Evolutionary conservation across 2,113 vertebrate species (phyloP), one percentile per base, ranked within the genome.

Genomic region (Otus sunia): DNA sequence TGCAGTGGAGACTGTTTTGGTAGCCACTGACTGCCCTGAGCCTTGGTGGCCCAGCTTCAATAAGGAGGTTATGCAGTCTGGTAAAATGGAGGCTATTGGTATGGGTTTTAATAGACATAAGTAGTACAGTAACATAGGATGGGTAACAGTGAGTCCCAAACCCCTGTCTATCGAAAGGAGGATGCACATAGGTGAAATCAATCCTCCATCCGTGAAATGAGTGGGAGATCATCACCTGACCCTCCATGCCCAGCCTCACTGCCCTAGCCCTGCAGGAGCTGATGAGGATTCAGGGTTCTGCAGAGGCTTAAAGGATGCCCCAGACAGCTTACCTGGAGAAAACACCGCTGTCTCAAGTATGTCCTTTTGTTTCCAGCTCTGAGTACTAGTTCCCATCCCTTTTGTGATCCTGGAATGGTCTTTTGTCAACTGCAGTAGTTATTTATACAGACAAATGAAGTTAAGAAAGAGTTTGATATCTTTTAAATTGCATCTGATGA

Each of bases 401-500:
- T 96, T 41, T 8, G 16, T 78, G 84, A 53, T 90, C 60, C 53
- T 1, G 10, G 69, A 95, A 88, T 25, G 79, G 49, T 34, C 60
- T 30, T 78, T 92, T 93, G 69, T 88, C 49, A 76, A 50, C 14
- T 68, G 30, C 43, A 62, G 66, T 45, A 85, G 29, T 90, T 93
- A 91, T 72, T 96, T 92, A 75, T 59, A 53, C 25, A 53, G 90
- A 90, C 39, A 85, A 93, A 93, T 82, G 5, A 90, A 82, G 34
- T 88, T 96, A 93, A 45, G 74, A 94, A 90, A 90, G 85, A 88
- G 41, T 66, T 45, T 90, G 78, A 66, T 91, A 73, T 73, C 77
- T 93, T 95, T 95, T 90, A 82, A 96, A 93, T 92, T 85, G 60
- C 60, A n/a, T 91, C 58, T 78, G 71, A 78, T 86, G 62, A 94